Base-by-base conservation (phyloP, 2,888 invertebrate genomes). In the Eupithecia abbreviata region DNA sequence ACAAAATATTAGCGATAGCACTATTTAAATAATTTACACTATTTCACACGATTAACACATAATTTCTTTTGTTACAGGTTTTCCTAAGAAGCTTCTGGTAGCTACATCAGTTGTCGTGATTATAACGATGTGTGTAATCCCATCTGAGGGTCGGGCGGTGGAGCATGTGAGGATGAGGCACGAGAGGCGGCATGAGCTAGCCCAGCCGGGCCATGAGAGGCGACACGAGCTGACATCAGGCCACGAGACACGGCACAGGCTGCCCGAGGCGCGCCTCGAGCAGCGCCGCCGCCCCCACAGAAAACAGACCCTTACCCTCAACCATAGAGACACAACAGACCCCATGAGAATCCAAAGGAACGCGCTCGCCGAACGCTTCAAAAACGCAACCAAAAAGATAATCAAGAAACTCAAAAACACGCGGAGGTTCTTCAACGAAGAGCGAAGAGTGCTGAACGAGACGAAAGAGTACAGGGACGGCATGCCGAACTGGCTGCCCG, bases 81-180 rank as follows among this genome's bases (percentile, higher is more conserved):
- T 94, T 92, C 90, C 93, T 89, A 95, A 93, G 92, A 94, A 91
- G 94, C 94, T 94, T 89, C 91, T 94, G 90, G 91, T 94, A 91
- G 94, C 93, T 92, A 88, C 91, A 89, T 90, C 92, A 82, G 82
- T 95, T 88, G 85, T 93, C 85, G 87, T 92, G 82, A 88, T 95
- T 84, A 84, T 95, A 85, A 88, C 92, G 74, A 94, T 93, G 94
- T 91, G 92, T 85, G 87, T 93, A 80, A 91, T 89, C 83, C 91
- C 92, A 84, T 86, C 87, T 68, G 94, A 94, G 81, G 92, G 91
- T 76, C 87, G 91, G 62, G 82, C 91, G 73, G 75, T 90, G 74
- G 90, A 90, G 72, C 91, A 91, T 81, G 71, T 77, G 68, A 93
- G 85, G 82, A 84, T 88, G 77, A 86, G 94, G 77, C 94, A 93